These are phyloP conservation scores for Dipodomys merriami DNA, from an alignment of 2,113 vertebrate genomes.

Conservation along the genomic window DNA sequence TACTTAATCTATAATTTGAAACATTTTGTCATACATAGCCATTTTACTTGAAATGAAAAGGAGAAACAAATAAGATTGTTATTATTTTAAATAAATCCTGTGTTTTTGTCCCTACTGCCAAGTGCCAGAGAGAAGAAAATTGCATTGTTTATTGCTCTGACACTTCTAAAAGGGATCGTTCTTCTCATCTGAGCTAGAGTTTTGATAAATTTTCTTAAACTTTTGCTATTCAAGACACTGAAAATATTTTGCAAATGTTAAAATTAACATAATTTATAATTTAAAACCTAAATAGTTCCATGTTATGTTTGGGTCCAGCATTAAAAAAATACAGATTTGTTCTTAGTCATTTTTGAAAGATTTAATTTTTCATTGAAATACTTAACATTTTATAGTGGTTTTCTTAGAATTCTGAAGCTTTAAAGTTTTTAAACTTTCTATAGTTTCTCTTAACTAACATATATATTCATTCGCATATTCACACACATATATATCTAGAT, in stretches of 20 bases:
- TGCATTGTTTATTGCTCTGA: conserved; percentile 53
- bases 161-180: conserved; percentile 20
- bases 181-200: conserved; percentile 26
- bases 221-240: conserved; percentile 41
- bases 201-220: conserved; percentile 53
- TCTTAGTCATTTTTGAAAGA: conserved; percentile 49
- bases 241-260: conserved; percentile 49
- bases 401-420: conserved; percentile 57
- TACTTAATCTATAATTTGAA: conserved; percentile 56
- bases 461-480: no score
- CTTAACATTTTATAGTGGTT: conserved; percentile 53
- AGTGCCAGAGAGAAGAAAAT: conserved; percentile 1
- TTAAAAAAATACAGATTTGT: neutral
- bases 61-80: conserved; percentile 51
- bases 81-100: conserved; percentile 66
- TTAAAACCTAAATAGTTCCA: conserved; percentile 7
- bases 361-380: conserved; percentile 52
- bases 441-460: conserved; percentile 52
- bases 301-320: conserved; percentile 12
- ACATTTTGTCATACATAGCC: conserved; percentile 26
- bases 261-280: conserved; percentile 30
- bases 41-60: conserved; percentile 60
- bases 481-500: neutral
- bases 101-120: conserved; percentile 48
- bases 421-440: conserved; percentile 46